phyloP scores from a whole-genome alignment of 2,113 vertebrate genomes.

The Platanista minor region DNA sequence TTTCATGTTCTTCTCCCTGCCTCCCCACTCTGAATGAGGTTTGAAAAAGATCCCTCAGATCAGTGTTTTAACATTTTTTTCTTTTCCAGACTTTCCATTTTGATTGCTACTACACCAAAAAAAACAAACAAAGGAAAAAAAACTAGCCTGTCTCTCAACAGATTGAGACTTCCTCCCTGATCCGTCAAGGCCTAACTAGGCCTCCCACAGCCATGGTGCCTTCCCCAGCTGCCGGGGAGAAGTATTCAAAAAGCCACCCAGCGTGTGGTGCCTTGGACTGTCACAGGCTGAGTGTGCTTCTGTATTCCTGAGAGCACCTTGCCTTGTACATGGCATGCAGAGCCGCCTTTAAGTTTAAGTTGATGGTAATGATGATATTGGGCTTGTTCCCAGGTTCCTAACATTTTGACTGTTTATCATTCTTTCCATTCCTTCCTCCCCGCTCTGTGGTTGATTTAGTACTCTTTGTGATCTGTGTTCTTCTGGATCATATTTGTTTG shows the following conservation, averaged over 20 bases:
- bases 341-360: neutral
- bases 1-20: neutral
- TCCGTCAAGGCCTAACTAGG: neutral
- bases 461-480: neutral
- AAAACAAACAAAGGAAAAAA: neutral
- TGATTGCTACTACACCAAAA: neutral
- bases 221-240: neutral
- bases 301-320: neutral
- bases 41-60: conserved; percentile 28
- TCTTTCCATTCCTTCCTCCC: neutral
- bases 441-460: neutral
- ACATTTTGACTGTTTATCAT: neutral
- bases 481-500: neutral
- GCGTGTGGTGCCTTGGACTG: neutral
- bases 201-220: neutral
- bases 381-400: neutral
- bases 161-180: neutral
- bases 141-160: neutral
- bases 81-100: conserved; percentile 17
- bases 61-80: neutral
- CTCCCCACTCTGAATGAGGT: neutral
- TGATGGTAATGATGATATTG: neutral
- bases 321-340: neutral
- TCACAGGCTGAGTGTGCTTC: neutral
- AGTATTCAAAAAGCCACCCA: neutral